Conservation (phyloP, 2,113 vertebrate species). For the Choloepus hoffmanni region DNA sequence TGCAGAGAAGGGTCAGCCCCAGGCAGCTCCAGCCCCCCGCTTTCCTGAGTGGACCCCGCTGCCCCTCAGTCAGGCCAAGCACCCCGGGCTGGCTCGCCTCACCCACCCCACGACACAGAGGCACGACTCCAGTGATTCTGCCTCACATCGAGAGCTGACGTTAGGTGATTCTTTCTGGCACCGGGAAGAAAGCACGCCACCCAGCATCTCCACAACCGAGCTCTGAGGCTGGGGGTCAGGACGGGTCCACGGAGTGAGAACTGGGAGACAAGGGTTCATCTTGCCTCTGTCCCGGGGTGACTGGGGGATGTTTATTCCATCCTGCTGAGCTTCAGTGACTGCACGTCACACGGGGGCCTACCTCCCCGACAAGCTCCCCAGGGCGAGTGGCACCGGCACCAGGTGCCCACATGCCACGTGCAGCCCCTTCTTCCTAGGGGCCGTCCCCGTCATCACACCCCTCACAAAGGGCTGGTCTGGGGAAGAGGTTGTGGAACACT, state of each 20-base stretch:
- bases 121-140: fast-evolving
- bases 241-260: background rate
- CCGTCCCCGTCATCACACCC: background rate
- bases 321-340: background rate
- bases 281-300: background rate
- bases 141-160: fast-evolving
- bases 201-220: background rate
- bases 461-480: background rate
- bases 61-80: background rate
- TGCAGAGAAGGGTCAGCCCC: background rate
- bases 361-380: background rate
- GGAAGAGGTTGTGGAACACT: background rate
- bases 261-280: background rate
- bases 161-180: background rate
- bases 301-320: background rate
- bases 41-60: background rate
- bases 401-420: too few species aligned
- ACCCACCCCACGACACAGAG: too few species aligned
- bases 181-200: too few species aligned
- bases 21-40: background rate
- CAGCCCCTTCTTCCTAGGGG: background rate
- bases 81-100: too few species aligned
- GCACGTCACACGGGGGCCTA: background rate
- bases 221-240: background rate
- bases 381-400: too few species aligned